Conservation (phyloP, 2,888 invertebrate genomes). For the Cantharis flavilabris region DNA sequence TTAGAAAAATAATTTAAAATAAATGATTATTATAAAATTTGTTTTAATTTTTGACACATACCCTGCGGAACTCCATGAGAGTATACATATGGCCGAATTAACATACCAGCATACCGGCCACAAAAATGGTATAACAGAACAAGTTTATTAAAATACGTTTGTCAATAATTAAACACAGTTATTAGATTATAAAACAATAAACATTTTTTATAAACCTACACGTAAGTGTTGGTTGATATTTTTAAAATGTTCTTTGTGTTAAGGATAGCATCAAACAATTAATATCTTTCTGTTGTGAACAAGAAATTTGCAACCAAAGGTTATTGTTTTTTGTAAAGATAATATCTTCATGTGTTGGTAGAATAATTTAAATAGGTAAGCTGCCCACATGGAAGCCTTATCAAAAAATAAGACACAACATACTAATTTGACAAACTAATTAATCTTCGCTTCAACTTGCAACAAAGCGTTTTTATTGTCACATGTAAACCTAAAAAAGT, state of each 20-base stretch:
- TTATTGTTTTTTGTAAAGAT: conserved; percentile 20
- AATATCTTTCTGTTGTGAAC: conserved; percentile 7
- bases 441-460: conserved; percentile 10
- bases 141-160: background rate
- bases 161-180: background rate
- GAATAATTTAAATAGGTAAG: conserved; percentile 9
- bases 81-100: background rate
- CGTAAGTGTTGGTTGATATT: background rate
- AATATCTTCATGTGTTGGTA: conserved; percentile 17
- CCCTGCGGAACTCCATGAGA: background rate
- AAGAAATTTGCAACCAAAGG: conserved; percentile 19
- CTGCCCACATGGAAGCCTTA: conserved; percentile 21
- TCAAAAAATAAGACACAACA: conserved; percentile 20
- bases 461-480: background rate
- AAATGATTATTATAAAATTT: conserved; percentile 2
- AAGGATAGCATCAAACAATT: conserved; percentile 10
- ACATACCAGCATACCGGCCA: background rate
- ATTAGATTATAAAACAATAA: background rate
- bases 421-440: conserved; percentile 8
- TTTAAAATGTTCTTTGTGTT: background rate
- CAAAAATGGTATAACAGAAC: background rate
- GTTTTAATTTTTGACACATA: background rate
- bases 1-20: conserved; percentile 10
- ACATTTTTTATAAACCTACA: background rate
- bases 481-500: background rate